These are phyloP conservation scores for Sebastes itinus DNA, from an alignment of 2,797 vertebrate genomes.

Conservation along the genomic window DNA sequence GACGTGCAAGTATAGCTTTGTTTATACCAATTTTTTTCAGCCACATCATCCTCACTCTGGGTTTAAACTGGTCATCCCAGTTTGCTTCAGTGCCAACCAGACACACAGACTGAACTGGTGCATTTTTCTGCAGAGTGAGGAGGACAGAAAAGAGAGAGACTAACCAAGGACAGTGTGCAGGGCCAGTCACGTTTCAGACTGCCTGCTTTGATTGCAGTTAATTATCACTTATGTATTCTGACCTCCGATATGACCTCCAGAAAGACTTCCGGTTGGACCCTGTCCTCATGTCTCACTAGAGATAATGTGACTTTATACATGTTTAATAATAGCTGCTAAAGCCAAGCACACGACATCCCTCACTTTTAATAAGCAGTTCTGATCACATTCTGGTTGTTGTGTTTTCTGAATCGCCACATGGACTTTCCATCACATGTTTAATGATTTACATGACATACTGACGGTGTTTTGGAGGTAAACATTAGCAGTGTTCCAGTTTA, in stretches of 20 bases:
- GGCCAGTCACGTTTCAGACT: constrained; percentile 1
- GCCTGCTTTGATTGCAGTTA: constrained; percentile 3
- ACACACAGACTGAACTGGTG: constrained; percentile 17
- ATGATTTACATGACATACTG: constrained; percentile 35
- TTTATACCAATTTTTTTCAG: neutral
- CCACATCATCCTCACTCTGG: neutral
- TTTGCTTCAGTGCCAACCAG: constrained; percentile 9
- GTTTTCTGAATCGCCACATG: neutral
- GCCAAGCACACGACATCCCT: neutral
- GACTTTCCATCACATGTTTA: constrained; percentile 32
- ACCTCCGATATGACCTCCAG: neutral
- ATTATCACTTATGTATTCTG: neutral
- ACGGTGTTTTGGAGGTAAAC: constrained; percentile 53
- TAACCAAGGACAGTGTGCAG: neutral
- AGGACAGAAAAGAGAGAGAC: neutral
- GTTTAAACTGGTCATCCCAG: neutral
- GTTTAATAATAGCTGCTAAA: neutral
- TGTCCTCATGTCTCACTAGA: neutral
- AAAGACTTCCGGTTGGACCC: neutral
- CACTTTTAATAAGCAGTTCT: constrained; percentile 15
- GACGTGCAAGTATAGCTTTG: neutral
- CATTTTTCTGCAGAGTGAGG: constrained; percentile 19
- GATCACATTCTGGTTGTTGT: neutral
- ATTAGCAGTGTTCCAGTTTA: constrained; percentile 1
- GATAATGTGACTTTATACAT: neutral